Evolutionary conservation across 2,113 vertebrate species (phyloP).

Genomic region (Notiomystis cincta): DNA sequence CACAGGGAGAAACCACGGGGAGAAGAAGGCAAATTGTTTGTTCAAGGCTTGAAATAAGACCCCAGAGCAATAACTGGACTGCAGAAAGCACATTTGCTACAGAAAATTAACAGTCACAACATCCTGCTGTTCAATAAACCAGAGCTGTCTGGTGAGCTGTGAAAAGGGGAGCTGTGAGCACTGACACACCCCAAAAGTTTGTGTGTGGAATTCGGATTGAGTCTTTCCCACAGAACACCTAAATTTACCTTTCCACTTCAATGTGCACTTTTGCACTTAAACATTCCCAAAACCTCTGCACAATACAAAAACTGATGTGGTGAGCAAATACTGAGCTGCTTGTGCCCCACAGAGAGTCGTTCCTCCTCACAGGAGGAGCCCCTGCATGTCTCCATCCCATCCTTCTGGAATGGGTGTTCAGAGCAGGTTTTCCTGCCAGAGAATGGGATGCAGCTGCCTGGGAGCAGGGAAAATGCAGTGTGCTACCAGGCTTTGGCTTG

Average conservation of each 20-base stretch:
- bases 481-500: not conserved
- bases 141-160: not conserved
- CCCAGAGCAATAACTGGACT: not conserved
- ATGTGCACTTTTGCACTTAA: not conserved
- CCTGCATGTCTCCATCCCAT: not conserved
- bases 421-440: not conserved
- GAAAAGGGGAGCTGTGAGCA: accelerated
- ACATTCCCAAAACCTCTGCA: not conserved
- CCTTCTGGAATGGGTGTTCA: not conserved
- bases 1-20: not conserved
- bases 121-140: not conserved
- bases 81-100: not conserved
- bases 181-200: not conserved
- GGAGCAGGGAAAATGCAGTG: not conserved
- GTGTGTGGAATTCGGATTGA: accelerated
- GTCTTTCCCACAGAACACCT: not conserved
- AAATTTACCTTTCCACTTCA: not conserved
- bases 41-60: not conserved
- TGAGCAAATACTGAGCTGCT: not conserved
- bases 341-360: accelerated
- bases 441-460: not conserved
- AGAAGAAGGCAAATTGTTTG: not conserved
- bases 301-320: accelerated
- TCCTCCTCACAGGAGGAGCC: not conserved
- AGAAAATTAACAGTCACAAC: not conserved